A percentile compares a stretch with the other conserved stretches of the same genome.
Conservation (phyloP, 2,888 invertebrate genomes). For the Erynnis tages region DNA sequence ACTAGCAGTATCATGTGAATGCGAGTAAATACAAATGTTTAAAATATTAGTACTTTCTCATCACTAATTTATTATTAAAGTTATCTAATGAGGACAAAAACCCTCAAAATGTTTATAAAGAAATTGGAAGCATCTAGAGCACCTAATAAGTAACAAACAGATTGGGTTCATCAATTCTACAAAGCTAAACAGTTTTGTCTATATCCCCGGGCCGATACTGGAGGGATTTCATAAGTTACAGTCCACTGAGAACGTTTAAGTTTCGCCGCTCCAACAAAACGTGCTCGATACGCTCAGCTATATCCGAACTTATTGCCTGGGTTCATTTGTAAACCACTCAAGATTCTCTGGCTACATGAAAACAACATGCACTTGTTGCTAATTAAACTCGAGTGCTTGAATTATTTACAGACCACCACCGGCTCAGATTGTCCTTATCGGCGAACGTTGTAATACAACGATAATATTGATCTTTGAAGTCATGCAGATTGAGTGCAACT, state of each 20-base stretch:
- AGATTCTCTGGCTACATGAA: slow-evolving; percentile 31
- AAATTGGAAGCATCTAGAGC: neutral
- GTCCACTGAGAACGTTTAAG: slow-evolving; percentile 22
- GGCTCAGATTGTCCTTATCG: slow-evolving; percentile 19
- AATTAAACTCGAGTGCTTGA: slow-evolving; percentile 39
- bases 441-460: slow-evolving; percentile 6
- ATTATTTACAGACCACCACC: slow-evolving; percentile 32
- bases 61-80: no score
- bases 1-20: no score
- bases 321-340: slow-evolving; percentile 33
- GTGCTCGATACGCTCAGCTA: slow-evolving; percentile 20
- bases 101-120: no score
- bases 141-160: neutral
- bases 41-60: no score
- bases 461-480: slow-evolving; percentile 1
- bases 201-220: slow-evolving; percentile 23
- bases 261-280: slow-evolving; percentile 24
- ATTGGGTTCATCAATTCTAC: slow-evolving; percentile 7
- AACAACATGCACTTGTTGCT: slow-evolving; percentile 35
- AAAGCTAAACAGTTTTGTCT: slow-evolving; percentile 25
- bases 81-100: no score
- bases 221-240: slow-evolving; percentile 24
- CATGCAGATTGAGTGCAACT: neutral
- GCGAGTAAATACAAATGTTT: no score
- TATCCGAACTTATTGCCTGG: slow-evolving; percentile 18